These are phyloP conservation scores for Caenorhabditis doughertyi DNA, from an alignment of 2,888 invertebrate species.

Conservation along the genomic window DNA sequence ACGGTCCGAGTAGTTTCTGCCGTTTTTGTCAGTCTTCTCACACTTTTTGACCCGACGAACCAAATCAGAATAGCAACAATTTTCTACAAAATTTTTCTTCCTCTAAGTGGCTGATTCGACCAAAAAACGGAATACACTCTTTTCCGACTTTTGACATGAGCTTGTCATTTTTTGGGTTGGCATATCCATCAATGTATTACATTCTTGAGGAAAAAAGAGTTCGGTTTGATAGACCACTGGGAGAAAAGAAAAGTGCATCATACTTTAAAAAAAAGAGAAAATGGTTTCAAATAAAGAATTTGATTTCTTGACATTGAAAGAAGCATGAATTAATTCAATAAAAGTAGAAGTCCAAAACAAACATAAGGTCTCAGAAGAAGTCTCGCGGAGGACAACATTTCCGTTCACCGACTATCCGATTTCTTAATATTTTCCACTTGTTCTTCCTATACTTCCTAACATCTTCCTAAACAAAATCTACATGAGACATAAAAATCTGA, in stretches of 20 bases:
- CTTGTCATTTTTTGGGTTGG: conserved; percentile 46
- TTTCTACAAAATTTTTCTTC: conserved; percentile 3
- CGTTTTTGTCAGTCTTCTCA: conserved; percentile 29
- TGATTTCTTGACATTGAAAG: background rate
- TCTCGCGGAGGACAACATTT: conserved; percentile 36
- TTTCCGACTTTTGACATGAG: conserved; percentile 42
- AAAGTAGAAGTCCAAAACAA: conserved; percentile 42
- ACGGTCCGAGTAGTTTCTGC: conserved; percentile 18
- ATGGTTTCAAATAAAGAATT: background rate
- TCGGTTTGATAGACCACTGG: conserved; percentile 7
- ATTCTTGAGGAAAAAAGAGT: conserved; percentile 17
- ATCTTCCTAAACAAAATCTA: conserved; percentile 40
- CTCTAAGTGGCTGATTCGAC: background rate
- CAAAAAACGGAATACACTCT: conserved; percentile 1
- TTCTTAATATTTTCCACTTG: conserved; percentile 46
- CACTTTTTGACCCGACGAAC: conserved; percentile 39
- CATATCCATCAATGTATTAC: conserved; percentile 44
- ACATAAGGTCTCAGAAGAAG: conserved; percentile 32
- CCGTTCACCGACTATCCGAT: conserved; percentile 59
- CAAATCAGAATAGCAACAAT: conserved; percentile 44
- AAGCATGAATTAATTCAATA: conserved; percentile 35
- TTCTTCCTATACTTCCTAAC: conserved; percentile 38
- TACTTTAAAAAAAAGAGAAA: background rate
- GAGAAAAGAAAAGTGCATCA: conserved; percentile 27
- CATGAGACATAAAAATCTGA: conserved; percentile 30